Base-by-base conservation (phyloP, 2,888 invertebrate genomes). In the Dichetophora obliterata region DNA sequence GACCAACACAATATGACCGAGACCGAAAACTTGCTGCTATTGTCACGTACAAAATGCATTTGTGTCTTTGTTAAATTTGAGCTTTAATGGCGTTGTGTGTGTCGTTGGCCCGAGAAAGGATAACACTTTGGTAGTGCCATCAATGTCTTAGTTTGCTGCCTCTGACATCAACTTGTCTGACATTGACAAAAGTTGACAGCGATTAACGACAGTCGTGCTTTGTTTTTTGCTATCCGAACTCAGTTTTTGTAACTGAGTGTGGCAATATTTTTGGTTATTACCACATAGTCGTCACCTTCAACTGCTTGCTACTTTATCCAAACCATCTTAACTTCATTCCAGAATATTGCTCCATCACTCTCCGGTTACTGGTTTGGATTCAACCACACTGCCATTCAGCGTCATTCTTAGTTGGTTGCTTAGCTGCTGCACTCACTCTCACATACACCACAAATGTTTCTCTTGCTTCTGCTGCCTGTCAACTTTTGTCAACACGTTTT, bases 161-260 rank as follows among this genome's bases (percentile, higher is more conserved):
- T 31, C 9, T 54, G 37, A 71, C 43, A 59, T 50, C 34, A 31
- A 63, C 68, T 68, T 50, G 24, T 19, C 52, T 74, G 65, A 65
- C 63, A 50, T 74, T 74, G 74, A 74, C 65, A 65, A 27, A 71
- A 76, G 65, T 61, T 48, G 76, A 54, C 71, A 65, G 63, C 71
- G 76, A 71, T 76, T 71, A 76, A 76, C 71, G 65, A 43, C 34
- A 37, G 48, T n/a, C 24, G 68, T 68, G 24, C 5, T 68, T 50
- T 48, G 31, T 14, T 59, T 66, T 68, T 19, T 11, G 43, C 50
- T 22, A 48, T 16, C 43, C 14, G 43, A 6, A 14, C 6, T 43
- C 31, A 5, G 43, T 11, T 43, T 43, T 43, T 43, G 43, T 43
- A 43, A 43, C 43, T 11, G 43, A 43, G 43, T 14, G 43, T 14